Percentiles rank a stretch among this genome's conserved stretches.
These are phyloP conservation scores for Hyposmocoma kahamanoa DNA, from an alignment of 1,140 invertebrate genomes.

Conservation along the genomic window DNA sequence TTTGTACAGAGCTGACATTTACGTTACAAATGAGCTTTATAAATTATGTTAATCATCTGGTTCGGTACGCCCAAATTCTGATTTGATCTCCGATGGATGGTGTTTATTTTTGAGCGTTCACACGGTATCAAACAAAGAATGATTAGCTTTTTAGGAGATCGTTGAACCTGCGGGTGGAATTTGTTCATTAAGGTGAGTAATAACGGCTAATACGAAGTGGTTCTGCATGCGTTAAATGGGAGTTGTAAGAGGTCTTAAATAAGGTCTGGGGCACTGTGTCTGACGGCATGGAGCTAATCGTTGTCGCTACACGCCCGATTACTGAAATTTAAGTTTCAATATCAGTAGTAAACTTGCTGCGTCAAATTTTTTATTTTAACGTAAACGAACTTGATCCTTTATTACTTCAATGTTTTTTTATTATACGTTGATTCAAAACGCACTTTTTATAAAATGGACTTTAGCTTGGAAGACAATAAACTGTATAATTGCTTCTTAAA, in stretches of 20 bases:
- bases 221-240: neutral
- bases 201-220: neutral
- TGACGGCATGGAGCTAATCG: neutral
- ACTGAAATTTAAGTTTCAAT: neutral
- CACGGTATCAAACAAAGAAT: slow-evolving; percentile 26
- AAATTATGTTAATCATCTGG: slow-evolving; percentile 45
- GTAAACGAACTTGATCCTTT: too few relatives aligned
- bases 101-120: slow-evolving; percentile 35
- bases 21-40: slow-evolving; percentile 37
- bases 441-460: too few relatives aligned
- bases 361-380: too few relatives aligned
- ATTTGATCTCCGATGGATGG: slow-evolving; percentile 28
- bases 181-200: slow-evolving; percentile 9
- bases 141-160: slow-evolving; percentile 23
- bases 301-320: too few relatives aligned
- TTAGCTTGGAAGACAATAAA: too few relatives aligned
- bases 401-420: too few relatives aligned
- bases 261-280: neutral
- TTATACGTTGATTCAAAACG: too few relatives aligned
- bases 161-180: slow-evolving; percentile 24
- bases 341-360: too few relatives aligned
- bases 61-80: slow-evolving; percentile 28
- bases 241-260: neutral
- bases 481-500: too few relatives aligned
- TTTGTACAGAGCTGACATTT: slow-evolving; percentile 54